Percentiles rank a stretch among this genome's conserved stretches.
phyloP scores from a whole-genome alignment of 2,888 invertebrate species.

The Girardia tigrina region DNA sequence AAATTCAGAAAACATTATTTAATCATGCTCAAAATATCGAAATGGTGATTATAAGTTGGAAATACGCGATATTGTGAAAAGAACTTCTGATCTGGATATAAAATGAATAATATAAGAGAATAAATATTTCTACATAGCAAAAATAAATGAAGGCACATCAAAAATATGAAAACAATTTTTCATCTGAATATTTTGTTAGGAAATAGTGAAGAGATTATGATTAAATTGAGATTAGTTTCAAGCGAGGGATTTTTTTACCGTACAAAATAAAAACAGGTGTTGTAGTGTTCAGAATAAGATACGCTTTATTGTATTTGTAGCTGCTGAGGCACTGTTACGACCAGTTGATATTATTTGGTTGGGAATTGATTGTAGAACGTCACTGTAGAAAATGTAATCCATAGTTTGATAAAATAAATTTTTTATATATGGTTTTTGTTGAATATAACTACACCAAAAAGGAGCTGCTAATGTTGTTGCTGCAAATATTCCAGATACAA shows the following conservation, averaged over 20 bases:
- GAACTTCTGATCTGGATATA: no score
- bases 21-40: no score
- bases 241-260: neutral
- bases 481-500: neutral
- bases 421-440: neutral
- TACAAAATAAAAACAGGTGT: neutral
- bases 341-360: constrained; percentile 1
- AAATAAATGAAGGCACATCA: neutral
- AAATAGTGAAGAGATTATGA: no score
- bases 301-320: constrained; percentile 1
- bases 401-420: neutral
- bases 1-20: no score
- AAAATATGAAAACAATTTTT: neutral
- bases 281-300: neutral
- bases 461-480: neutral
- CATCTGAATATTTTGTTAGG: neutral
- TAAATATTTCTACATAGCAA: no score
- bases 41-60: no score
- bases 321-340: neutral
- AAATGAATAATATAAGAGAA: no score
- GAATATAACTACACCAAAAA: neutral
- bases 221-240: neutral
- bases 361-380: neutral
- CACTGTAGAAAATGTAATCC: neutral
- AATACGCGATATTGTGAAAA: no score